These are phyloP conservation scores for Microvelia longipes DNA, from an alignment of 1,140 invertebrate species.

Conservation along the genomic window DNA sequence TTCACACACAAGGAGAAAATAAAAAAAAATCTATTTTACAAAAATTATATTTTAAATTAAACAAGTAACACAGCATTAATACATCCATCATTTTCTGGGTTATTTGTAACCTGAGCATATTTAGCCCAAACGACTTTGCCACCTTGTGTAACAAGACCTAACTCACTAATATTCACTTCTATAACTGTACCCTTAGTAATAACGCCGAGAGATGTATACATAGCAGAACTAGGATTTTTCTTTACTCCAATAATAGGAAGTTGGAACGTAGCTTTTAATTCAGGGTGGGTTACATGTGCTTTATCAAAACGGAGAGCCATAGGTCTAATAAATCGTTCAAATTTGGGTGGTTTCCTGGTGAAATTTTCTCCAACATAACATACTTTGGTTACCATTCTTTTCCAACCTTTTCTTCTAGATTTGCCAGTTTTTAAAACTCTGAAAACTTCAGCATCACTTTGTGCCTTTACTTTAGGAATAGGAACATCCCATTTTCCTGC, in stretches of 20 bases:
- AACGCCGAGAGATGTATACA: conserved; percentile 94
- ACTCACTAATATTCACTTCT: conserved; percentile 96
- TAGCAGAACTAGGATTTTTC: conserved; percentile 93
- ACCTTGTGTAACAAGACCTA: conserved; percentile 94
- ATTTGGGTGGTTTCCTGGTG: conserved; percentile 97
- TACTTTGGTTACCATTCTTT: conserved; percentile 98
- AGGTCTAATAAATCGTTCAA: conserved; percentile 95
- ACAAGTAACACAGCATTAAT: conserved; percentile 97
- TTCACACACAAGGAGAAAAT: not conserved
- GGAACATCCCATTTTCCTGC: conserved; percentile 99
- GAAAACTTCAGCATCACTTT: conserved; percentile 97
- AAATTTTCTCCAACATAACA: conserved; percentile 97
- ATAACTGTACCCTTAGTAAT: conserved; percentile 97
- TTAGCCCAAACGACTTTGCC: conserved; percentile 99
- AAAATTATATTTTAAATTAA: conserved; percentile 38
- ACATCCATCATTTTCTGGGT: conserved; percentile 99
- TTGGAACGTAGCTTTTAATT: conserved; percentile 96
- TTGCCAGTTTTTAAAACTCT: conserved; percentile 82
- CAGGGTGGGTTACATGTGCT: conserved; percentile 97
- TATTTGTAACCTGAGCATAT: conserved; percentile 99
- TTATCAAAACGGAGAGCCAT: conserved; percentile 95
- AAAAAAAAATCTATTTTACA: not conserved
- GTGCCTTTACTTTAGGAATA: conserved; percentile 91
- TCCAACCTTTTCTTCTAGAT: conserved; percentile 92
- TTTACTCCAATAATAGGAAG: conserved; percentile 98